These are phyloP conservation scores for Caenorhabditis tropicalis DNA, from an alignment of 1,140 invertebrate species.

Conservation along the genomic window DNA sequence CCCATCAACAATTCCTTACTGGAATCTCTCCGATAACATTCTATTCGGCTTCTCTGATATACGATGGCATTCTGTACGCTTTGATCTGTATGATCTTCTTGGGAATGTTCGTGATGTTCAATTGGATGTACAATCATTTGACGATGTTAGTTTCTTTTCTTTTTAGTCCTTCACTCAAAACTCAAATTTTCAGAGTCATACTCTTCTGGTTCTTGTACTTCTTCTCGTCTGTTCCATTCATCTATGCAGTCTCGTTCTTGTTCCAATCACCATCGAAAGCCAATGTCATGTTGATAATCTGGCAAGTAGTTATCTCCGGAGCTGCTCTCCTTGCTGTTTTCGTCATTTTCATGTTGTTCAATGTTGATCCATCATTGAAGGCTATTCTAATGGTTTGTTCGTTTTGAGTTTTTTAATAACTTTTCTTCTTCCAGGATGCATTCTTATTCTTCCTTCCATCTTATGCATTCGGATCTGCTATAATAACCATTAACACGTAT, in stretches of 20 bases:
- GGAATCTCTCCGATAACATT: constrained; percentile 48
- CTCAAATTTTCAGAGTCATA: constrained; percentile 45
- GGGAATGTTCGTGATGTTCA: constrained; percentile 31
- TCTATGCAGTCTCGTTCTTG: constrained; percentile 55
- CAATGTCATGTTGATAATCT: constrained; percentile 52
- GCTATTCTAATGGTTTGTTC: not conserved
- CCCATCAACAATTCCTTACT: constrained; percentile 56
- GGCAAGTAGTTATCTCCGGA: constrained; percentile 47
- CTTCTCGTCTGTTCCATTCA: constrained; percentile 55
- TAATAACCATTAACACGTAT: constrained; percentile 9
- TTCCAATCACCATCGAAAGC: constrained; percentile 49
- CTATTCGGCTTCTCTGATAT: constrained; percentile 50
- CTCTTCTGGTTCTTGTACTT: constrained; percentile 57
- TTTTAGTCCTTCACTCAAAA: not conserved
- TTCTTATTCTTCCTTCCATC: constrained; percentile 53
- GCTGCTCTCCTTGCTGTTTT: constrained; percentile 45
- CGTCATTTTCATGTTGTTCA: constrained; percentile 8
- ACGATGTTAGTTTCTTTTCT: constrained; percentile 2
- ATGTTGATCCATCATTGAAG: not conserved
- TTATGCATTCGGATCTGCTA: constrained; percentile 45
- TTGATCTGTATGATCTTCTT: constrained; percentile 38
- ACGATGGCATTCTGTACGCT: constrained; percentile 48
- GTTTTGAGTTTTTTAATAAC: not conserved
- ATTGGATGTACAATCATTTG: constrained; percentile 41
- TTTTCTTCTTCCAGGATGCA: not conserved